Conservation (phyloP, 2,113 vertebrate species). For the Mormyrus lacerda region DNA sequence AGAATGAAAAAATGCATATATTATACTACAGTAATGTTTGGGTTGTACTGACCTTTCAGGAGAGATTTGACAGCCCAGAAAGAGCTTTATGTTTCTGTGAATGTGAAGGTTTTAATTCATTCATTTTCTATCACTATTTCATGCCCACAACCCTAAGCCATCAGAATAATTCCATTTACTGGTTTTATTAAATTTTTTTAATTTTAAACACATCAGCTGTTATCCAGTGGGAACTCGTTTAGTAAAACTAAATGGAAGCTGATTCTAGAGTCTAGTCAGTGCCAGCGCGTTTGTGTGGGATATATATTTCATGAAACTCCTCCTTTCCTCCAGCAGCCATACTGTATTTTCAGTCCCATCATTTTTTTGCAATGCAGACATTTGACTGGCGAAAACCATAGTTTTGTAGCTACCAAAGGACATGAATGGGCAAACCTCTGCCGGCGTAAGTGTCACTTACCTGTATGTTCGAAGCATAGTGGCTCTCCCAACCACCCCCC, state of each 20-base stretch:
- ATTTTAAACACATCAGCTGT: background rate
- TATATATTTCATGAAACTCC: background rate
- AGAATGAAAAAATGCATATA: background rate
- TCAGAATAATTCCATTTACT: background rate
- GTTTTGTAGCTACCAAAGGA: background rate
- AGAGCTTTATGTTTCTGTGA: background rate
- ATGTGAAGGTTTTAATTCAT: background rate
- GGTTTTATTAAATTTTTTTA: background rate
- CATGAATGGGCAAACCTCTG: background rate
- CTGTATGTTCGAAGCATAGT: background rate
- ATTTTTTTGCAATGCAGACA: background rate
- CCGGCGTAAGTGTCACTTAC: background rate
- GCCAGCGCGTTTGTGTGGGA: background rate
- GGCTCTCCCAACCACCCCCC: background rate
- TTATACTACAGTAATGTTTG: background rate
- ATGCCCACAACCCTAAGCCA: background rate
- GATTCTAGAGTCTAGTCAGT: background rate
- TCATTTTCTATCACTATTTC: background rate
- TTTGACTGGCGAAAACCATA: background rate
- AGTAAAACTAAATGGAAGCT: background rate
- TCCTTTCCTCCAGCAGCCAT: background rate
- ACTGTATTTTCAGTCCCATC: background rate
- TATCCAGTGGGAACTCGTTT: background rate
- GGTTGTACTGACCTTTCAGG: background rate
- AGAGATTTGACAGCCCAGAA: background rate